Conservation (phyloP, 1,140 invertebrate genomes). For the Teleogryllus occipitalis region DNA sequence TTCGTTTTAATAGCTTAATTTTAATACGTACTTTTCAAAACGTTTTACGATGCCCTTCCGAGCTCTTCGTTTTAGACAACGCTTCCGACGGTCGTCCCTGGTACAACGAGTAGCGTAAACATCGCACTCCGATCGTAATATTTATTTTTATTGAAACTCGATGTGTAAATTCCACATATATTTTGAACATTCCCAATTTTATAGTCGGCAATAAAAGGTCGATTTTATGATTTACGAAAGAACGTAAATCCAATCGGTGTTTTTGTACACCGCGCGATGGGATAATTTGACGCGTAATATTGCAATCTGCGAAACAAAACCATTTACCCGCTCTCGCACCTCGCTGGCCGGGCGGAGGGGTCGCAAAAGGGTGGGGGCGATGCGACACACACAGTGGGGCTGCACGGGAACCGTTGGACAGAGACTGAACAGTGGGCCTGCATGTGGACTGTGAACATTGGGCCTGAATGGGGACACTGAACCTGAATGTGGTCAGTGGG, state of each 20-base stretch:
- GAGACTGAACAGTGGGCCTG: too few species aligned
- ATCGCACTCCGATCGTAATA: not conserved
- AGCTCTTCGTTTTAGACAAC: too few species aligned
- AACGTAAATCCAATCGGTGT: not conserved
- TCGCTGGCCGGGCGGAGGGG: not conserved
- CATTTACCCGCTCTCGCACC: not conserved
- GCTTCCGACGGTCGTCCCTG: not conserved
- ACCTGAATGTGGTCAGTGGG: too few species aligned
- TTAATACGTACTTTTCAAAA: too few species aligned
- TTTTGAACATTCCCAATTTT: not conserved
- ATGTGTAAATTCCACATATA: not conserved
- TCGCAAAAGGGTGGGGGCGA: too few species aligned
- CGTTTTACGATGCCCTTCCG: too few species aligned
- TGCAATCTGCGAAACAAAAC: not conserved
- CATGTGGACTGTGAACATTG: too few species aligned
- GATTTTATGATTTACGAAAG: constrained; percentile 5
- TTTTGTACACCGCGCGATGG: not conserved
- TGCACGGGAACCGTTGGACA: too few species aligned
- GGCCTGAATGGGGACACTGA: too few species aligned
- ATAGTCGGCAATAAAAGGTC: not conserved
- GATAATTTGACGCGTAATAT: constrained; percentile 1
- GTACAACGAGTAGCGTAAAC: not conserved
- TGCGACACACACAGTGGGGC: too few species aligned
- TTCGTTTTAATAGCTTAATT: too few species aligned
- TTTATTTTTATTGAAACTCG: not conserved